phyloP scores from a whole-genome alignment of 2,113 vertebrate species.

The Glaucidium brasilianum region DNA sequence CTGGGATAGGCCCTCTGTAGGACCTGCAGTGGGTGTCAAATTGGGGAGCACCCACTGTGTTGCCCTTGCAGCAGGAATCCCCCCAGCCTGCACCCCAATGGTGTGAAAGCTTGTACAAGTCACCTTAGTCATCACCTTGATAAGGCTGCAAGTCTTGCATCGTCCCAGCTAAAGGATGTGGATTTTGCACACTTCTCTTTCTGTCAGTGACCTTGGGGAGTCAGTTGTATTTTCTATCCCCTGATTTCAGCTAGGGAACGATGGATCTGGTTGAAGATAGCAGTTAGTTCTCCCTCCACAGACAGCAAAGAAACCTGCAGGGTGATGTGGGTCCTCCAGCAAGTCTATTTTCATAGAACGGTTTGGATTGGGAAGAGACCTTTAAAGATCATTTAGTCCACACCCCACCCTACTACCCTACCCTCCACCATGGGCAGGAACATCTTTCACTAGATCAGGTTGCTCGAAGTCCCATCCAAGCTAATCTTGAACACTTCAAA shows the following conservation, averaged over 20 bases:
- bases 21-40: background rate
- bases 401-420: too few relatives aligned
- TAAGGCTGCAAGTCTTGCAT: background rate
- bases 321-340: background rate
- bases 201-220: background rate
- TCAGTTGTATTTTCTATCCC: background rate
- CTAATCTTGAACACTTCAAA: background rate
- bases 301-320: background rate
- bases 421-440: too few relatives aligned
- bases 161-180: background rate
- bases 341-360: background rate
- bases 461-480: background rate
- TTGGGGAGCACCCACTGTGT: background rate
- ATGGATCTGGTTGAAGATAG: background rate
- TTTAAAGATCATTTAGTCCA: background rate
- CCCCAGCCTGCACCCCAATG: background rate
- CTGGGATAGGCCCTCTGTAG: background rate
- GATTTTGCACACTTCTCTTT: background rate
- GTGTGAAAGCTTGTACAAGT: background rate
- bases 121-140: background rate
- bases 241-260: background rate
- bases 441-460: background rate
- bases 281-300: background rate
- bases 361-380: background rate
- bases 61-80: background rate